Evolutionary conservation across 2,888 invertebrate species (phyloP).

Genomic region (Abrostola tripartita): DNA sequence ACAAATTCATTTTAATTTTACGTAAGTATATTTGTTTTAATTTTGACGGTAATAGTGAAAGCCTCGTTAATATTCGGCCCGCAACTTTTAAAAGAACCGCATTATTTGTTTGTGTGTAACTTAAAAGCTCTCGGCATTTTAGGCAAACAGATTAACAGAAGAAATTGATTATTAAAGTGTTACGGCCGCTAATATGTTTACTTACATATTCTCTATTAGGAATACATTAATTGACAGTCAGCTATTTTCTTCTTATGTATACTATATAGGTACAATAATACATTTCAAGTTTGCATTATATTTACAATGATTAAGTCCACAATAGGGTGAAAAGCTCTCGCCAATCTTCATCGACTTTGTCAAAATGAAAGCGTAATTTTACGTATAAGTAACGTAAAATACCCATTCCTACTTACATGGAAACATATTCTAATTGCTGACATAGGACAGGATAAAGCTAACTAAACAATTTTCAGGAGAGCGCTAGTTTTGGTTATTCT

Average conservation of each 20-base stretch:
- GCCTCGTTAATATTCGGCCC: constrained; percentile 47
- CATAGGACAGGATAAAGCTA: constrained; percentile 41
- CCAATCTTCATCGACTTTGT: no score
- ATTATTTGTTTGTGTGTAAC: constrained; percentile 40
- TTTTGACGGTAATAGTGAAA: constrained; percentile 45
- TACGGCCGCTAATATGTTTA: constrained; percentile 47
- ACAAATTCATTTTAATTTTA: neutral
- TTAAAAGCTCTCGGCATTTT: constrained; percentile 51
- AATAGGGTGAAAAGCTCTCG: no score
- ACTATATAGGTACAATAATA: no score
- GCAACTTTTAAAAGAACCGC: constrained; percentile 40
- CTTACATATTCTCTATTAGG: constrained; percentile 29
- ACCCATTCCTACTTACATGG: no score
- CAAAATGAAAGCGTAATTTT: no score
- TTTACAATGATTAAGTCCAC: no score
- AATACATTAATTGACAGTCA: neutral
- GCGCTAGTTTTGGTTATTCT: constrained; percentile 68
- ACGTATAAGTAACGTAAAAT: no score
- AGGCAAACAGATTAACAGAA: constrained; percentile 48
- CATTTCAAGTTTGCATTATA: no score
- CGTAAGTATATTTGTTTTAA: constrained; percentile 48
- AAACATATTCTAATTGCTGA: no score
- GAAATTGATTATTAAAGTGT: constrained; percentile 51
- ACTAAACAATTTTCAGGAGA: constrained; percentile 67
- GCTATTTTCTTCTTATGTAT: no score